Conservation (phyloP, 2,797 vertebrate species). For the Allobates femoralis region DNA sequence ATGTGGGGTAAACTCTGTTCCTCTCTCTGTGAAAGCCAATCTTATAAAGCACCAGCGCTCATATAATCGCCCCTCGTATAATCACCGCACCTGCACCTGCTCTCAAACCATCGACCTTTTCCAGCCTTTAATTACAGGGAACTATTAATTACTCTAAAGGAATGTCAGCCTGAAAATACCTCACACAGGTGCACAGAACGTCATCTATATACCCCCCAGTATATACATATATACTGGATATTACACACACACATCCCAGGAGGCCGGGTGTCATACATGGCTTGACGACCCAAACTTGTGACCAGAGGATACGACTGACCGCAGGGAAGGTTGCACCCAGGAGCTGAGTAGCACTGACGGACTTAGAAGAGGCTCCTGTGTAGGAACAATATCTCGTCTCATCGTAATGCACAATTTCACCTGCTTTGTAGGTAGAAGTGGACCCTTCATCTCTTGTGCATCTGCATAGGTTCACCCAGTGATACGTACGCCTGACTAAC, state of each 20-base stretch:
- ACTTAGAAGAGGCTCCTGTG: too few relatives aligned
- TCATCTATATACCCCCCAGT: neutral
- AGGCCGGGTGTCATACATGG: too few relatives aligned
- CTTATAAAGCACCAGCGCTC: neutral
- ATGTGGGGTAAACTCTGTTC: neutral
- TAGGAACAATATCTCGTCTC: too few relatives aligned
- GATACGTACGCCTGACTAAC: neutral
- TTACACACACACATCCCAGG: neutral
- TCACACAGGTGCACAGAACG: neutral
- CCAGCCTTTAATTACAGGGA: conserved; percentile 1
- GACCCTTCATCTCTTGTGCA: too few relatives aligned
- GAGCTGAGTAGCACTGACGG: neutral
- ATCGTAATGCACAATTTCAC: too few relatives aligned
- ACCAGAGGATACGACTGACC: neutral
- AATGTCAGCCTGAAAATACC: conserved; percentile 15
- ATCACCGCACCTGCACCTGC: neutral
- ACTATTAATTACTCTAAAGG: conserved; percentile 7
- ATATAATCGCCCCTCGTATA: neutral
- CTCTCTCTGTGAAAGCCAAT: neutral
- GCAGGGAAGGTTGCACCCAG: neutral
- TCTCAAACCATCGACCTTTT: conserved; percentile 7
- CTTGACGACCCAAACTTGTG: neutral
- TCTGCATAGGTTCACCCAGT: too few relatives aligned
- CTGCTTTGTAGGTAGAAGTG: too few relatives aligned
- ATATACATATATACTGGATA: neutral